Evolutionary conservation across 2,888 invertebrate genomes (phyloP), one percentile per base, ranked within the genome.

Genomic region (Cataglyphis altisquamis): DNA sequence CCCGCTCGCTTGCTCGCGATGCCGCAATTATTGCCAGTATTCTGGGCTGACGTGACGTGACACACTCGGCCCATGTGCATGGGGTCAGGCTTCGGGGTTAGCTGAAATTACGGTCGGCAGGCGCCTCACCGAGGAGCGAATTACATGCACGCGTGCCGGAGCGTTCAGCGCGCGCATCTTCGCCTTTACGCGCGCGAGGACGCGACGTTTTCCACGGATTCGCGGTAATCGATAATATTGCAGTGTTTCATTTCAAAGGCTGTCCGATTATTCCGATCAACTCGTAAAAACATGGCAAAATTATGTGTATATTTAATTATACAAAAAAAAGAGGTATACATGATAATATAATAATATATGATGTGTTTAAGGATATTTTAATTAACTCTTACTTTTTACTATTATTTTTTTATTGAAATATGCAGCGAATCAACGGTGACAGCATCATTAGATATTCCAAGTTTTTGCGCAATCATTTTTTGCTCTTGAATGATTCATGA

Each of bases 41-140:
- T 90, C 89, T 87, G 88, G 87, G 75, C 91, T 90, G 90, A 91
- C 93, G 91, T 91, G 91, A 90, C 90, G 87, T 90, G 91, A 92
- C 88, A 89, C 82, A 88, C 89, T 86, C 83, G 84, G 84, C 84
- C 87, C 86, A 83, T 84, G 82, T 85, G 85, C 86, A 84, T 85
- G 74, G 88, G 92, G 91, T 92, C 90, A 90, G 87, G 67, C 90
- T 85, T 84, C 73, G 84, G 89, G 90, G 90, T 92, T 92, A 90
- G 87, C 73, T 87, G 88, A 89, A 92, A 93, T 92, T 91, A 91
- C 83, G 86, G 85, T 80, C 83, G 86, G 84, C 87, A 88, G 89
- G 87, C 88, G 87, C 90, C 88, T 88, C 83, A 80, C 68, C 83
- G 77, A 73, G 86, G 82, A 86, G 78, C 88, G 85, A 85, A 89